Evolutionary conservation across 2,797 vertebrate genomes (phyloP).

Genomic region (Typhlichthys eigenmanni): DNA sequence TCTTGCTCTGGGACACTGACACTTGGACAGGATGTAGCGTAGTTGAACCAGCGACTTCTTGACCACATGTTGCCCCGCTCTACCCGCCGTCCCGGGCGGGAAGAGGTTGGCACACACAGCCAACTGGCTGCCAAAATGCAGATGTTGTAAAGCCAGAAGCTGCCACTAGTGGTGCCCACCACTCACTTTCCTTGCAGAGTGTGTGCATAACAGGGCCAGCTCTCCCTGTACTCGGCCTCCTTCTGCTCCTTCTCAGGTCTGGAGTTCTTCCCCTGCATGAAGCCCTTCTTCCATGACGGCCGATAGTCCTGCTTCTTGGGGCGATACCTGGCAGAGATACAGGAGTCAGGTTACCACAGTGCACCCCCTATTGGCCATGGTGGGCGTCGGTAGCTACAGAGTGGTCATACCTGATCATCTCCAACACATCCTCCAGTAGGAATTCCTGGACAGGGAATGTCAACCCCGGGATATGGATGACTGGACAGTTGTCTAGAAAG

Average conservation of each 20-base stretch:
- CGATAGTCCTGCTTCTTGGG: slow-evolving; percentile 81
- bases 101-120: too few relatives aligned
- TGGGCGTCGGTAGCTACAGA: neutral
- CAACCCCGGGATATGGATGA: slow-evolving; percentile 96
- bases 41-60: too few relatives aligned
- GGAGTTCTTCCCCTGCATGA: slow-evolving; percentile 86
- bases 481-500: slow-evolving; percentile 84
- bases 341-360: neutral
- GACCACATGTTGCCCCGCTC: too few relatives aligned
- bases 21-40: too few relatives aligned
- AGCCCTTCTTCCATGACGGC: slow-evolving; percentile 82
- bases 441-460: slow-evolving; percentile 94
- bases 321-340: slow-evolving; percentile 73
- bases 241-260: slow-evolving; percentile 89
- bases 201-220: slow-evolving; percentile 84
- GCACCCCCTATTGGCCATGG: neutral
- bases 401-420: slow-evolving; percentile 83
- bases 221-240: slow-evolving; percentile 88
- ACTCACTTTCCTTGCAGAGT: slow-evolving; percentile 81
- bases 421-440: slow-evolving; percentile 91
- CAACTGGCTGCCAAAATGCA: too few relatives aligned
- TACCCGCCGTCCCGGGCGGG: too few relatives aligned
- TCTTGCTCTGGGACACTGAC: too few relatives aligned
- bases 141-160: too few relatives aligned
- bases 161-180: neutral